phyloP scores from a whole-genome alignment of 2,113 vertebrate genomes.

The Cephalopterus ornatus region DNA sequence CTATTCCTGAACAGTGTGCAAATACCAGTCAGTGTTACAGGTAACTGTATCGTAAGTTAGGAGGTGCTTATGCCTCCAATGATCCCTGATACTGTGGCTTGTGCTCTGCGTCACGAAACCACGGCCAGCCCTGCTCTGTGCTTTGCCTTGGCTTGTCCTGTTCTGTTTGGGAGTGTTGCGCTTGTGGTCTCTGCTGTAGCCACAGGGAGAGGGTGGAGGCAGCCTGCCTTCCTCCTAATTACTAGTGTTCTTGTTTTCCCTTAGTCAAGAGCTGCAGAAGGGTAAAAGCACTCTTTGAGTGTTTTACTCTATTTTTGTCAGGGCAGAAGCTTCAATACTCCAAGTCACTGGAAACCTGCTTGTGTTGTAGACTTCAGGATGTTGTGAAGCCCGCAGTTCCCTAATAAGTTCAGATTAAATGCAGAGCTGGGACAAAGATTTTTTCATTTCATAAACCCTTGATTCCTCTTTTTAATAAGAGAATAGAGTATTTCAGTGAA shows the following conservation, averaged over 20 bases:
- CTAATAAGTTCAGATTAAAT: background rate
- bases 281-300: background rate
- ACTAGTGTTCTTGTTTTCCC: background rate
- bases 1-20: background rate
- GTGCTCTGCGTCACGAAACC: accelerated
- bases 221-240: slow-evolving; percentile 4
- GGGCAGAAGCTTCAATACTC: background rate
- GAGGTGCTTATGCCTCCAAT: background rate
- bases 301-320: background rate
- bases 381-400: background rate
- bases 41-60: background rate
- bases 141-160: background rate
- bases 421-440: background rate
- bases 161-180: background rate
- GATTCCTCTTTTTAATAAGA: background rate
- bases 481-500: background rate
- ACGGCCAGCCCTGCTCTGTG: background rate
- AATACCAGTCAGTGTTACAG: background rate
- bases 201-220: slow-evolving; percentile 20
- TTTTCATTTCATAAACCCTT: background rate
- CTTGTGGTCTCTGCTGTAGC: background rate
- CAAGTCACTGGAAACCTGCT: background rate
- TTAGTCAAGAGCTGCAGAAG: background rate
- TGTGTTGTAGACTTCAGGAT: background rate
- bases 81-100: background rate